Base-by-base conservation (phyloP, 2,888 invertebrate species). In the Myathropa florea region DNA sequence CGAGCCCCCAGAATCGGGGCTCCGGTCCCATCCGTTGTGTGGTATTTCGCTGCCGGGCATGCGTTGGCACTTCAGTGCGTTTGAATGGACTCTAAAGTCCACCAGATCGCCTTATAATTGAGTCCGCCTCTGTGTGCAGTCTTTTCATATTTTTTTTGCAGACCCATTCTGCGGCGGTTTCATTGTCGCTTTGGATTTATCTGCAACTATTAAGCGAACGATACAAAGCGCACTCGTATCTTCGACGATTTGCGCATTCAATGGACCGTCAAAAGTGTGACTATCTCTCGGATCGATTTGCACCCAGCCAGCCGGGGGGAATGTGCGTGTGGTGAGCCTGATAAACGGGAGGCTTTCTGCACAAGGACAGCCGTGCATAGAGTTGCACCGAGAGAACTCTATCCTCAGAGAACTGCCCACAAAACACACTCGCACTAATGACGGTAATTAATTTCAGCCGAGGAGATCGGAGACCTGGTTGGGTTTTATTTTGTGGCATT, bases 1-100 rank as follows among this genome's bases (percentile, higher is more conserved):
- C 10, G 33, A 33, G 4, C 33, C n/a, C 7, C 18, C 46, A 39
- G n/a, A 46, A 2, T 9, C 30, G 30, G 28, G 7, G 10, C 30
- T 30, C 30, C 30, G 7, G 30, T 9, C 30, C 30, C 10, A 30
- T 33, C 55, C 46, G 67, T n/a, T n/a, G 39, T 71, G 71, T 61
- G 79, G 75, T 80, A 76, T 80, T 84, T 80, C 24, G 68, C 84
- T 77, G 82, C 77, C 64, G 77, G 85, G 77, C 77, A 78, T 78
- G 59, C 85, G 68, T 36, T 85, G 63, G 59, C 73, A 73, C 72
- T 81, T 80, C 39, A 75, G 75, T 80, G 23, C 64, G 9, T 7
- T 30, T 30, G n/a, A 61, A 60, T 60, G 28, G n/a, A 28, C 21
- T 3, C 3, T 14, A 1, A 23, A 14, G 24, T 57, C 57, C 57